These are phyloP conservation scores for Hippolais icterina DNA, from an alignment of 2,113 vertebrate species.

Conservation along the genomic window DNA sequence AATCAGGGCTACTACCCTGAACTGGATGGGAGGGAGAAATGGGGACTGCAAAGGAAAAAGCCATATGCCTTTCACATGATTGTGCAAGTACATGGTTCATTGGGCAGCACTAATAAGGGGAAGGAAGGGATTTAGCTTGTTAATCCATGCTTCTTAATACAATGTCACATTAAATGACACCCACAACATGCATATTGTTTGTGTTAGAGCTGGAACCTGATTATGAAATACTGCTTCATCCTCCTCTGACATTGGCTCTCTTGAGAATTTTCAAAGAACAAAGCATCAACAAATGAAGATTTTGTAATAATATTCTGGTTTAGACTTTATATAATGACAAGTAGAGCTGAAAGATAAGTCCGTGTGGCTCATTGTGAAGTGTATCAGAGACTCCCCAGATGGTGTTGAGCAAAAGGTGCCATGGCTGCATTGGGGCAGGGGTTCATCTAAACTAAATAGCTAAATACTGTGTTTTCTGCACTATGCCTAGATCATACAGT, in stretches of 20 bases:
- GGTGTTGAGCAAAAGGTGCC: background rate
- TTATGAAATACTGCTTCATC: background rate
- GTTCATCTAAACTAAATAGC: background rate
- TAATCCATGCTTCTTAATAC: slow-evolving; percentile 40
- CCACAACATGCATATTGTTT: background rate
- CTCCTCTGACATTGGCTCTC: background rate
- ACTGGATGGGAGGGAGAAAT: background rate
- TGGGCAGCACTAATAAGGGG: slow-evolving; percentile 35
- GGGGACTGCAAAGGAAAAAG: background rate
- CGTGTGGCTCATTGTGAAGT: background rate
- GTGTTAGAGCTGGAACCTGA: background rate
- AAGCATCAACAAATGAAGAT: background rate
- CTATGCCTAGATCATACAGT: background rate
- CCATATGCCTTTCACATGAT: background rate
- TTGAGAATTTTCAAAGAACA: background rate
- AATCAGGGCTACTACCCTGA: background rate
- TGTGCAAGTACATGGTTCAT: slow-evolving; percentile 1
- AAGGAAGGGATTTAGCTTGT: slow-evolving; percentile 58
- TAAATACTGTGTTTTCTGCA: background rate
- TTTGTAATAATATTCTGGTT: background rate
- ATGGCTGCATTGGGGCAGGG: background rate
- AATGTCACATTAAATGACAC: slow-evolving; percentile 35
- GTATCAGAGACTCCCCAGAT: background rate
- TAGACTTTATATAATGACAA: background rate
- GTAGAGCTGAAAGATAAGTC: background rate